A percentile compares a stretch with the other conserved stretches of the same genome.
phyloP scores from a whole-genome alignment of 2,797 vertebrate genomes.

The Sebastes iracundus region DNA sequence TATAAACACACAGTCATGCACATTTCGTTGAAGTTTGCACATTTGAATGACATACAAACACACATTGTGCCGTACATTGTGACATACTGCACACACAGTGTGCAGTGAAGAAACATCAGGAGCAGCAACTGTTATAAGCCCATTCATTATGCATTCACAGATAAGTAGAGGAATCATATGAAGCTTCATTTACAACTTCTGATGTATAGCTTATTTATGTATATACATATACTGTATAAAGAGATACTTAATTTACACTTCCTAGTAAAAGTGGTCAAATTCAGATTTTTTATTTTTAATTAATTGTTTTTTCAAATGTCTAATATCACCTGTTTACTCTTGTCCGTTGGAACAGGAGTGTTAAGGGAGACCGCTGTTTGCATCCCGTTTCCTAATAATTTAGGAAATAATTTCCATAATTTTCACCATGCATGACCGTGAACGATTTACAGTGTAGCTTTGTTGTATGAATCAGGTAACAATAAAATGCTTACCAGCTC shows the following conservation, averaged over 20 bases:
- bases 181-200: neutral
- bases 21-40: neutral
- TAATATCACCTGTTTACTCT: too few relatives aligned
- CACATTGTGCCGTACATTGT: too few relatives aligned
- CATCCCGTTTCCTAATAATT: neutral
- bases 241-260: neutral
- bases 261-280: neutral
- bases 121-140: neutral
- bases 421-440: neutral
- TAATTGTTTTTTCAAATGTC: too few relatives aligned
- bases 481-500: neutral
- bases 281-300: too few relatives aligned
- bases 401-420: too few relatives aligned
- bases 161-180: neutral
- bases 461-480: neutral
- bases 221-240: neutral
- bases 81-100: too few relatives aligned
- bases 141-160: neutral
- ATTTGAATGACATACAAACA: neutral
- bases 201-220: neutral
- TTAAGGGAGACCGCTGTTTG: neutral
- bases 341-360: neutral
- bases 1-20: slow-evolving; percentile 2
- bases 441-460: neutral
- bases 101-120: neutral